Evolutionary conservation across 1,140 invertebrate species (phyloP), one percentile per base, ranked within the genome.

Genomic region (Sarcophaga peregrina): DNA sequence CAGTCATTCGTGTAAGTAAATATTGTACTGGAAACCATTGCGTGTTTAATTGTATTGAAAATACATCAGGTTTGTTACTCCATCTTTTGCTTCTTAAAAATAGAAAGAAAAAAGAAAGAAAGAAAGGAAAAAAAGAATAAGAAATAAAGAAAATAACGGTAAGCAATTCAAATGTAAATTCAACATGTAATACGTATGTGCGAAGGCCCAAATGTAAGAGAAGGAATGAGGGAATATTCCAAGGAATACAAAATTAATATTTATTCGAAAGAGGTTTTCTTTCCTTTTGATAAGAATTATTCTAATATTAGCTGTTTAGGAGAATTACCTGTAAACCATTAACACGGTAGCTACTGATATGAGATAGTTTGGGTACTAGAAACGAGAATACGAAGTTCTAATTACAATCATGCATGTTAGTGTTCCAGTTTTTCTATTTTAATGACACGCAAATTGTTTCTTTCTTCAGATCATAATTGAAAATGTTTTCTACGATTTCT

Each of bases 11-110:
- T 68, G 62, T 68, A 68, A 68, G 62, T 68, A 68, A 37, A 68
- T 68, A 68, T 68, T 68, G 62, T 68, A 68, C 17, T 68, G 17
- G 10, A 37, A 20, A 68, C 15, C 62, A 68, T 68, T 68, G 62
- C 62, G 62, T 68, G 62, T 68, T 68, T 68, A 68, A 68, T 68
- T 68, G 62, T 68, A 68, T 68, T 68, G 62, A 68, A 68, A 68
- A 68, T 68, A 68, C 17, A 68, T 68, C 17, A 68, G 62, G 4
- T 58, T 58, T 13, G 15, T 8, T 62, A 17, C 4, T 62, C 5
- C 58, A 0, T n/a, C 4, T 15, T 62, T 37, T 37, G 4, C 15
- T 68, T 68, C 62, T 68, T 5, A 68, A 52, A 9, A 52, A 52
- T 52, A 52, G 8, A 9, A 52, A 52, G 13, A 52, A 52, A 52